Evolutionary conservation across 1,140 invertebrate species (phyloP).

Genomic region (Ceratoteleas bidentatus): DNA sequence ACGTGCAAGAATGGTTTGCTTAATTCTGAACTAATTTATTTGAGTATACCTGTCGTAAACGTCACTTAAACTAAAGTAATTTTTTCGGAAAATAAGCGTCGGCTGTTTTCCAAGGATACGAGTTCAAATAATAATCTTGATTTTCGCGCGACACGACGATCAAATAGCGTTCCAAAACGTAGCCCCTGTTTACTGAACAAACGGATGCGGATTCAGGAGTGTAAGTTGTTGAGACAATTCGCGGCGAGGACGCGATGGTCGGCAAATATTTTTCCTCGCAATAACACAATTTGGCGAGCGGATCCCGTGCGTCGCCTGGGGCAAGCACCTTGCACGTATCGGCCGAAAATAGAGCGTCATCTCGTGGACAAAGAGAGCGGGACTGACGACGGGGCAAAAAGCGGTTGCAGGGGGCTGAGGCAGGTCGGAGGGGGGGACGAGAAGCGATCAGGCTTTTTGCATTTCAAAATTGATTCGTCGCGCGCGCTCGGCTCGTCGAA

Average conservation of each 20-base stretch:
- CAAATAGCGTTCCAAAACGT: conserved; percentile 22
- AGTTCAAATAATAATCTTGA: conserved; percentile 38
- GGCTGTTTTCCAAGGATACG: conserved; percentile 6
- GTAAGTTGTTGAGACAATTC: conserved; percentile 46
- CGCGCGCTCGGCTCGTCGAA: conserved; percentile 23
- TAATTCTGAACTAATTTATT: too few relatives aligned
- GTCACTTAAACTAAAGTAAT: too few relatives aligned
- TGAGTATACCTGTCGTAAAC: too few relatives aligned
- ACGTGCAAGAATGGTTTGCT: too few relatives aligned
- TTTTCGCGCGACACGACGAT: conserved; percentile 25
- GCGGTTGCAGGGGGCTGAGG: too few relatives aligned
- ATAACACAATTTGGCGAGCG: too few relatives aligned
- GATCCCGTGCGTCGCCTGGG: not conserved
- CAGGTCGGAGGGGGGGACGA: too few relatives aligned
- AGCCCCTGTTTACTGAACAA: conserved; percentile 42
- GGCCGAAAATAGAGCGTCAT: conserved; percentile 13
- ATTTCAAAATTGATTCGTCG: conserved; percentile 55
- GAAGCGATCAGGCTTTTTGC: conserved; percentile 32
- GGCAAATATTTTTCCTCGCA: conserved; percentile 43
- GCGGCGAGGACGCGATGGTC: not conserved
- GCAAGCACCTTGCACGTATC: conserved; percentile 6
- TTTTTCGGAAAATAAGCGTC: too few relatives aligned
- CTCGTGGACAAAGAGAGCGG: conserved; percentile 21
- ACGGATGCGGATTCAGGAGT: conserved; percentile 29
- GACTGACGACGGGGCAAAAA: too few relatives aligned